Base-by-base conservation (phyloP, 2,888 invertebrate species). In the Drosophila flavopinicola region DNA sequence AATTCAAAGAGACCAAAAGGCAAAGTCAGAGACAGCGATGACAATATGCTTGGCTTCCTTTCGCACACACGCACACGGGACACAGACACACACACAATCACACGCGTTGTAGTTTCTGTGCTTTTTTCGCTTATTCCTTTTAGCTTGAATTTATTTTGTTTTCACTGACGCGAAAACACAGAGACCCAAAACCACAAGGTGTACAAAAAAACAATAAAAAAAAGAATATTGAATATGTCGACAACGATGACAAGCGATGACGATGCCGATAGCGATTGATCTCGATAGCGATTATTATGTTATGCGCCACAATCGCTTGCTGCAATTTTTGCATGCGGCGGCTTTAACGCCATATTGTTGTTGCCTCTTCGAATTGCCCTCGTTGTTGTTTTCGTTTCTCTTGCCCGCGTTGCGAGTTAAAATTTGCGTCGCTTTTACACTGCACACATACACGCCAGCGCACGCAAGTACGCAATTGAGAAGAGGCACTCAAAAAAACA, bases 301-400 rank as follows among this genome's bases (percentile, higher is more conserved):
- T 32, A 75, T 48, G 39, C 29, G 27, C 47, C 61, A 67, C 70
- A 72, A 24, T 54, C 61, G 76, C 66, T 58, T 66, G 59, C 61
- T 75, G 73, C 73, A 74, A 49, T 75, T 74, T 59, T 63, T 32
- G 61, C 73, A 66, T 75, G 73, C 75, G 71, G 73, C 75, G 71
- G 71, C 51, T 63, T 71, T 66, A 71, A 75, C 74, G 74, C 74
- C 74, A 74, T 75, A 75, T 75, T 74, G 73, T 73, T 73, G 73
- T 73, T 48, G 38, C 11, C 20, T 20, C 4, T 20, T 51, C 5
- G 32, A 49, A 30, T 48, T 51, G 58, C 47, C 52, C 60, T 67
- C 67, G 53, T 53, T 66, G 66, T 42, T 63, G 44, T 56, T 60
- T 75, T 59, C 47, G 41, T 57, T 47, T 51, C 33, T 63, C 58